Conservation (phyloP, 2,113 vertebrate species). For the Pao palembangensis region DNA sequence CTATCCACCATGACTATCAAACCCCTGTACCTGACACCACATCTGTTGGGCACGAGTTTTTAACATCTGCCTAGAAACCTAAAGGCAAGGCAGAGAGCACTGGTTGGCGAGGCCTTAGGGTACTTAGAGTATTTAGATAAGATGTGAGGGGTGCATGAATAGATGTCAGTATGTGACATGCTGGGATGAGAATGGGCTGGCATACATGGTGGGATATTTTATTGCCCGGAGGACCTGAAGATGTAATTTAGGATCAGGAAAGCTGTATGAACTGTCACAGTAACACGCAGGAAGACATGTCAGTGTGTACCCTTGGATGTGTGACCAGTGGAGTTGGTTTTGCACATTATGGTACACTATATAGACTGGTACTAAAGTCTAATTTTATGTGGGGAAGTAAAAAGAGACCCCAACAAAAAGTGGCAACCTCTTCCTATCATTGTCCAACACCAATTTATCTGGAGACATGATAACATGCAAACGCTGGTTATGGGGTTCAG, state of each 20-base stretch:
- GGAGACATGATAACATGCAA: background rate
- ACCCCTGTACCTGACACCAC: too few species aligned
- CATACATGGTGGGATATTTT: background rate
- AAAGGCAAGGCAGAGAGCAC: background rate
- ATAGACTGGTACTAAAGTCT: too few species aligned
- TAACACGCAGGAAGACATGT: too few species aligned
- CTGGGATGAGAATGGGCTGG: background rate
- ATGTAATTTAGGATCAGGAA: too few species aligned
- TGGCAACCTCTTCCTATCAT: conserved; percentile 8
- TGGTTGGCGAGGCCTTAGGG: background rate
- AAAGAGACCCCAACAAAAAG: background rate
- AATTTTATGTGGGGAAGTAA: conserved; percentile 1
- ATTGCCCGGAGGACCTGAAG: background rate
- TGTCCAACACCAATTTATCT: background rate
- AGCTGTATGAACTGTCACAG: too few species aligned
- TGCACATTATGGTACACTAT: too few species aligned
- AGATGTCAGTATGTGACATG: background rate
- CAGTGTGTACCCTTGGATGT: too few species aligned
- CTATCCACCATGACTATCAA: too few species aligned
- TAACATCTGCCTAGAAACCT: too few species aligned
- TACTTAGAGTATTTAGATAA: background rate
- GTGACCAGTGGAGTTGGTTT: too few species aligned
- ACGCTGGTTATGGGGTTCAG: background rate
- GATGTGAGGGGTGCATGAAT: background rate
- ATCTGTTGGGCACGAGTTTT: too few species aligned